Conservation (phyloP, 53 echinoderm and acorn worm genomes). For the Actinopyga echinites region DNA sequence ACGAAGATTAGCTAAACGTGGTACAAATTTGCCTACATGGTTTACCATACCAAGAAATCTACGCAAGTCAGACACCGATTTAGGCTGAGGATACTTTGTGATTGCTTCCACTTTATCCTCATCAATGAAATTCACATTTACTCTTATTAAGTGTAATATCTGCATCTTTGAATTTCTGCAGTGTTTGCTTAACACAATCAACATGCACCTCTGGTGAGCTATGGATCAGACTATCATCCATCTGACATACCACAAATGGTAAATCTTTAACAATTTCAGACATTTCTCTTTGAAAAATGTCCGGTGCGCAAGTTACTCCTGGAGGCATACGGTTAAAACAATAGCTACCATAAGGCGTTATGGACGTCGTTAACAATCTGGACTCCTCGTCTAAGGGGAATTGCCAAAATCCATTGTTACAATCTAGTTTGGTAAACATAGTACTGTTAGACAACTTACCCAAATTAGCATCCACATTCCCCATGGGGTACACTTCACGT, state of each 20-base stretch:
- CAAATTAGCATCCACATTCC: slow-evolving; percentile 34
- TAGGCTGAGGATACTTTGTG: slow-evolving; percentile 43
- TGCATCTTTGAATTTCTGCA: too few relatives aligned
- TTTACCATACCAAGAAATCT: slow-evolving; percentile 72
- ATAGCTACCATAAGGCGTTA: slow-evolving; percentile 45
- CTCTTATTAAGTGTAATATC: too few relatives aligned
- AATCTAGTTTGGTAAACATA: slow-evolving; percentile 48
- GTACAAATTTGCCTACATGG: slow-evolving; percentile 68
- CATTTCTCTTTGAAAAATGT: slow-evolving; percentile 48
- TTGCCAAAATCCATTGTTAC: slow-evolving; percentile 66
- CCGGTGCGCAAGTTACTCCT: slow-evolving; percentile 58
- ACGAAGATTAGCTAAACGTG: slow-evolving; percentile 34
- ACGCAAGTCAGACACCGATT: slow-evolving; percentile 53
- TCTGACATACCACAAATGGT: slow-evolving; percentile 59
- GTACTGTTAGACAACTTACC: slow-evolving; percentile 18
- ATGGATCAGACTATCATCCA: slow-evolving; percentile 66
- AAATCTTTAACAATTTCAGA: slow-evolving; percentile 13
- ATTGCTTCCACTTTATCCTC: slow-evolving; percentile 55
- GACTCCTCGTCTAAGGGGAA: slow-evolving; percentile 47
- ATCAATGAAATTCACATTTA: slow-evolving; percentile 43
- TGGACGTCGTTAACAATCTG: slow-evolving; percentile 21
- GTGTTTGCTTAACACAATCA: slow-evolving; percentile 37
- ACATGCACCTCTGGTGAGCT: slow-evolving; percentile 43
- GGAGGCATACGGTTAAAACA: slow-evolving; percentile 58
- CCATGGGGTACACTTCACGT: slow-evolving; percentile 37